Percentiles rank a stretch among this genome's conserved stretches.
Conservation (phyloP, 2,797 vertebrate genomes). For the Dipus sagitta region DNA sequence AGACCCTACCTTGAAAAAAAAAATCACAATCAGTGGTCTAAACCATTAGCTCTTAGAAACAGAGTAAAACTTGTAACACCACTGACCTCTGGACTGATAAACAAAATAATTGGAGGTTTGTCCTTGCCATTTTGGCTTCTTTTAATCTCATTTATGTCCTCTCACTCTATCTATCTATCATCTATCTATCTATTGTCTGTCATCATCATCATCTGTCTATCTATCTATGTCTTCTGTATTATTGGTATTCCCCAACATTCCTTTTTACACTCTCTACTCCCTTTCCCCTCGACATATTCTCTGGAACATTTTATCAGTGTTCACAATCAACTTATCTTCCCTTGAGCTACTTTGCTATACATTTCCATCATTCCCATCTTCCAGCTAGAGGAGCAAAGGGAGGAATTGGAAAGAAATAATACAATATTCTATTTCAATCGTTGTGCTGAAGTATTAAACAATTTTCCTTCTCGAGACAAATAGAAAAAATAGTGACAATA, state of each 20-base stretch:
- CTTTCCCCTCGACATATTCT: rapidly evolving
- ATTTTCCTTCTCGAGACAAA: not conserved
- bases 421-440: not conserved
- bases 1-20: too few species aligned
- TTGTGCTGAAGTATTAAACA: not conserved
- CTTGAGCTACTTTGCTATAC: not conserved
- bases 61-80: not conserved
- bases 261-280: not conserved
- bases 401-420: not conserved
- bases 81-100: not conserved
- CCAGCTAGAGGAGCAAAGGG: not conserved
- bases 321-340: not conserved
- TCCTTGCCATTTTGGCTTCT: not conserved
- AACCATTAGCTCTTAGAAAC: not conserved
- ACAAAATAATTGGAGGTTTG: not conserved
- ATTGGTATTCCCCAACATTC: too few species aligned
- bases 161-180: too few species aligned
- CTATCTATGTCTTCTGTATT: not conserved
- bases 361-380: not conserved
- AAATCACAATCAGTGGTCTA: not conserved
- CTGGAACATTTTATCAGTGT: not conserved
- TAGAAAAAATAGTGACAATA: not conserved
- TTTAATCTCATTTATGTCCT: not conserved
- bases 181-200: too few species aligned
- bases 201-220: too few species aligned